Percentiles rank a stretch among this genome's conserved stretches.
Evolutionary conservation across 2,888 invertebrate species (phyloP).

Genomic region (Chrysolina oricalcia): DNA sequence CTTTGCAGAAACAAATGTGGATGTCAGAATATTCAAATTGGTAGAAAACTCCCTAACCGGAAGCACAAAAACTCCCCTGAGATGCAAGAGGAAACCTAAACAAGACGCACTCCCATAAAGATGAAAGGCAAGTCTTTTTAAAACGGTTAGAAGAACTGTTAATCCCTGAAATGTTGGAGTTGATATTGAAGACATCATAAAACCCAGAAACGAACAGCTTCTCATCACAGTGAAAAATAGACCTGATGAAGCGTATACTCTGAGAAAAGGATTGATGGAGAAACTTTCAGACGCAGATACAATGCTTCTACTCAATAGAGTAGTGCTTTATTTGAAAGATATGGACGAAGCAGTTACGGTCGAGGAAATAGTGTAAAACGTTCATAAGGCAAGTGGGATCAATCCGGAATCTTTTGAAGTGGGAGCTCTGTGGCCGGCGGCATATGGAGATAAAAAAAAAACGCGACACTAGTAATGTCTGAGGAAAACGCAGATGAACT

Average conservation of each 20-base stretch:
- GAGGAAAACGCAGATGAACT: conserved; percentile 9
- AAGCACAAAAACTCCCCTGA: too few species aligned
- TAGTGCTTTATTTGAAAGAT: conserved; percentile 25
- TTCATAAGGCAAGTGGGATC: neutral
- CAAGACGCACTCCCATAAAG: conserved; percentile 34
- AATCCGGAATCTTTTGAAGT: conserved; percentile 24
- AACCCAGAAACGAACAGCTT: conserved; percentile 18
- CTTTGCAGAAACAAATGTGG: too few species aligned
- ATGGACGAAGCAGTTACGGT: conserved; percentile 28
- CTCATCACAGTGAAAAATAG: conserved; percentile 33
- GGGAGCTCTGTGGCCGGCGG: conserved; percentile 19
- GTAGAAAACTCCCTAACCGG: too few species aligned
- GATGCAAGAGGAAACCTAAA: conserved; percentile 17
- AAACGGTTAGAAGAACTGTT: conserved; percentile 31
- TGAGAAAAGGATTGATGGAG: conserved; percentile 30
- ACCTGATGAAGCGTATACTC: conserved; percentile 20
- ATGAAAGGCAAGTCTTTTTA: conserved; percentile 29
- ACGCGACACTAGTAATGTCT: conserved; percentile 26
- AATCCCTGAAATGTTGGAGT: too few species aligned
- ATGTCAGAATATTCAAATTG: too few species aligned
- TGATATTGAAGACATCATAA: neutral
- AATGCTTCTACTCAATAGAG: conserved; percentile 13
- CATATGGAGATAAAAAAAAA: conserved; percentile 12
- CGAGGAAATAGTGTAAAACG: conserved; percentile 23
- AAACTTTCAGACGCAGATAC: conserved; percentile 31